Conservation (phyloP, 2,113 vertebrate genomes). For the Tetrax tetrax region DNA sequence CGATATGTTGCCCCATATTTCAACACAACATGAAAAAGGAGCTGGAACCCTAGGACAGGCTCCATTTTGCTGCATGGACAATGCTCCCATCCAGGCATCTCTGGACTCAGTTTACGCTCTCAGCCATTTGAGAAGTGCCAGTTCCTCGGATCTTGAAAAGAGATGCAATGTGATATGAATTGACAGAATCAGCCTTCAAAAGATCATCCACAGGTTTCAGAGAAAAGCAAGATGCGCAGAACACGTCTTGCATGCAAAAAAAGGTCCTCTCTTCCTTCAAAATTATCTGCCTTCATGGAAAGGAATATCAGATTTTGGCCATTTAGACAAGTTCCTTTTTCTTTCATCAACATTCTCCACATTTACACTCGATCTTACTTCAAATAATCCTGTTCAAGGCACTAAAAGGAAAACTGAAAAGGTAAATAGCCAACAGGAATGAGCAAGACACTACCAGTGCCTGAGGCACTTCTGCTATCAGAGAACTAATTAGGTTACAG, state of each 20-base stretch:
- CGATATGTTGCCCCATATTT: not conserved
- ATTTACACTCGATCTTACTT: not conserved
- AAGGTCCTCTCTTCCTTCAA: not conserved
- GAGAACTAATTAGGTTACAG: not conserved
- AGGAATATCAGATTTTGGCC: not conserved
- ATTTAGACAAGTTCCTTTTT: not conserved
- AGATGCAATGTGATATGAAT: not conserved
- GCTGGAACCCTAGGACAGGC: rapidly evolving
- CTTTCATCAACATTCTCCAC: not conserved
- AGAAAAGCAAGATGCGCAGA: not conserved
- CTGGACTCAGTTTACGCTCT: not conserved
- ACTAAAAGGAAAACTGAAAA: not conserved
- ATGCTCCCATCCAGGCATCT: not conserved
- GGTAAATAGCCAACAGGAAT: not conserved
- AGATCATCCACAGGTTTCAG: not conserved
- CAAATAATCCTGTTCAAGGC: not conserved
- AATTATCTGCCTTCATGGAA: not conserved
- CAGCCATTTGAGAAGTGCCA: not conserved
- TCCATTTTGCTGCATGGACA: not conserved
- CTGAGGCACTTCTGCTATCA: not conserved
- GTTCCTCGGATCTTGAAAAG: not conserved
- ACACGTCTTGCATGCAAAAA: not conserved
- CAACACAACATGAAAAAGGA: not conserved
- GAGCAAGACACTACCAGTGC: not conserved
- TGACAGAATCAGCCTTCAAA: not conserved